A percentile compares a stretch with the other conserved stretches of the same genome.
These are phyloP conservation scores for Tetragonula carbonaria DNA, from an alignment of 2,888 invertebrate genomes.

Conservation along the genomic window DNA sequence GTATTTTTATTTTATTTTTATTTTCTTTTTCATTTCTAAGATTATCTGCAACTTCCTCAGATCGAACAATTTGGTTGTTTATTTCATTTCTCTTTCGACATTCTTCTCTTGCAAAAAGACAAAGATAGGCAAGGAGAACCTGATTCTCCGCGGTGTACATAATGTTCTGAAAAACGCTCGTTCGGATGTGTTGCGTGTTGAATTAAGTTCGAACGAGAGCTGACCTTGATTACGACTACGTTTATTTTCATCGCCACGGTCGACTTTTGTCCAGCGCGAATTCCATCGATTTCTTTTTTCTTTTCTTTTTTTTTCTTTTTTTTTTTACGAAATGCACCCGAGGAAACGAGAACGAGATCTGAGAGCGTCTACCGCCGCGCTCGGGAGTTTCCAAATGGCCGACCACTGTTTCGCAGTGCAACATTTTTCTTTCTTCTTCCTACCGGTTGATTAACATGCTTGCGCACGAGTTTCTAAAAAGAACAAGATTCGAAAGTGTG, in stretches of 20 bases:
- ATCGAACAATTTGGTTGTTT: neutral
- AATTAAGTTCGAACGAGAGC: neutral
- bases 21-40: no score
- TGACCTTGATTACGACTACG: neutral
- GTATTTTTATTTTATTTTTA: no score
- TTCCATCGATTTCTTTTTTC: neutral
- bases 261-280: neutral
- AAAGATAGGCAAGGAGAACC: neutral
- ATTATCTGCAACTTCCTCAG: neutral
- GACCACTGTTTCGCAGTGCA: no score
- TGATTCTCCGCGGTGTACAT: no score
- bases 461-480: neutral
- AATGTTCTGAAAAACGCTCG: neutral
- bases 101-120: neutral
- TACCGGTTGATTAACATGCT: no score
- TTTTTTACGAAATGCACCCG: no score
- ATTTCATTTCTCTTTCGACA: neutral
- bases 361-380: no score
- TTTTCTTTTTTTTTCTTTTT: no score
- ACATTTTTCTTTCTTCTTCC: no score
- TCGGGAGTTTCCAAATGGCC: no score
- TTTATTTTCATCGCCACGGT: neutral
- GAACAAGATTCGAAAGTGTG: neutral
- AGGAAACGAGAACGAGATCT: no score
- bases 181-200: neutral